Conservation (phyloP, 1,140 invertebrate genomes). For the Nautilus pompilius region DNA sequence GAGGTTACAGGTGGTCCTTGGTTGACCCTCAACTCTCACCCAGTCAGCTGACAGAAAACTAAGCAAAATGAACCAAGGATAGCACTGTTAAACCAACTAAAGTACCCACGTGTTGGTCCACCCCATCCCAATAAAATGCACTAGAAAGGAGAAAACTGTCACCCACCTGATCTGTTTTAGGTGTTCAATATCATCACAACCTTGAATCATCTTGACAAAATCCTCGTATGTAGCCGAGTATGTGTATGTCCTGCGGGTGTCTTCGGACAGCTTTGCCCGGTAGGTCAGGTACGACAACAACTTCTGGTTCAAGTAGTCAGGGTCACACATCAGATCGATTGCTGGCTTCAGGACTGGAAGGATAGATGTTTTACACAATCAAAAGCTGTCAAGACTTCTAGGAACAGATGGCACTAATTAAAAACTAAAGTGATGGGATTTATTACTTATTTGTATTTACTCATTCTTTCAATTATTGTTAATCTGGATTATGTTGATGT, state of each 20-base stretch:
- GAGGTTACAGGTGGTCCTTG: too few species aligned
- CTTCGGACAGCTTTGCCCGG: conserved; percentile 69
- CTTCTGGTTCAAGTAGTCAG: conserved; percentile 87
- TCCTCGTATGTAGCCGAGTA: conserved; percentile 88
- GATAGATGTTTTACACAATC: too few species aligned
- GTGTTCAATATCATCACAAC: conserved; percentile 75
- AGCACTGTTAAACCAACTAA: too few species aligned
- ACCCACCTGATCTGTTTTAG: conserved; percentile 76
- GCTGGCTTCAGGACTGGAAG: conserved; percentile 76
- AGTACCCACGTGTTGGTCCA: conserved; percentile 3
- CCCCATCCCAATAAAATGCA: background rate
- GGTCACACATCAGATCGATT: conserved; percentile 80
- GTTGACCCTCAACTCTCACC: too few species aligned
- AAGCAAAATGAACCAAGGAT: too few species aligned
- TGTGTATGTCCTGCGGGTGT: conserved; percentile 77
- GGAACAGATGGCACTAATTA: too few species aligned
- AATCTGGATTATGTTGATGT: too few species aligned
- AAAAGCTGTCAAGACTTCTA: too few species aligned
- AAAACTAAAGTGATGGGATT: too few species aligned
- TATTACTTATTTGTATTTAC: too few species aligned
- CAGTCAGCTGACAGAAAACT: too few species aligned
- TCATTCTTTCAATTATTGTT: too few species aligned
- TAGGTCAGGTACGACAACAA: conserved; percentile 75
- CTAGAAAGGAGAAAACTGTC: background rate
- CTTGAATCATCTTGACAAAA: conserved; percentile 80